Percentiles rank a stretch among this genome's conserved stretches.
Evolutionary conservation across 2,113 vertebrate genomes (phyloP).

Genomic region (Oncorhynchus nerka): DNA sequence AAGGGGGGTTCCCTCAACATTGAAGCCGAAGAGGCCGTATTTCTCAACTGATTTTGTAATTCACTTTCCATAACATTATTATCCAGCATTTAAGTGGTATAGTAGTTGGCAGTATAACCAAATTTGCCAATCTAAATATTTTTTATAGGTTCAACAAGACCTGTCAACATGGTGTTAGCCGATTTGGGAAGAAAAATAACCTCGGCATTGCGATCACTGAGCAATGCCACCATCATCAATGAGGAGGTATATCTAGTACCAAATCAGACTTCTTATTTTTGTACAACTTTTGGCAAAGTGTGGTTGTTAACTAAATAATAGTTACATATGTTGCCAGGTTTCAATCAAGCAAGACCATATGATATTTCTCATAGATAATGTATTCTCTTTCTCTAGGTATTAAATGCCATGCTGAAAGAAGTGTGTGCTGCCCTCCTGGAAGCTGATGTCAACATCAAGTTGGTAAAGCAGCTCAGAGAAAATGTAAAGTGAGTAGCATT

Average conservation of each 20-base stretch:
- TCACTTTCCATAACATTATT: background rate
- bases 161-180: slow-evolving; percentile 91
- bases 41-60: slow-evolving; percentile 9
- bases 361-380: too few relatives aligned
- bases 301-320: too few relatives aligned
- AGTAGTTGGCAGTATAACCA: background rate
- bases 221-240: slow-evolving; percentile 99
- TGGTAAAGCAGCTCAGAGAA: slow-evolving; percentile 96
- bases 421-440: slow-evolving; percentile 95
- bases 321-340: too few relatives aligned
- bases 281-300: too few relatives aligned
- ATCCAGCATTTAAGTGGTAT: background rate
- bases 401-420: slow-evolving; percentile 99
- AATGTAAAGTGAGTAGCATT: slow-evolving; percentile 89
- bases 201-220: slow-evolving; percentile 94
- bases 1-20: slow-evolving; percentile 1
- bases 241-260: slow-evolving; percentile 82
- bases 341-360: background rate
- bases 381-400: slow-evolving; percentile 75
- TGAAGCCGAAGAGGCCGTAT: slow-evolving; percentile 2
- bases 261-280: background rate
- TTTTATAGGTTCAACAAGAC: slow-evolving; percentile 16
- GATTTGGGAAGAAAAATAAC: slow-evolving; percentile 98
- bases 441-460: slow-evolving; percentile 98
- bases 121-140: background rate